These are phyloP conservation scores for Drosophila saltans DNA, from an alignment of 1,140 invertebrate species.

Conservation along the genomic window DNA sequence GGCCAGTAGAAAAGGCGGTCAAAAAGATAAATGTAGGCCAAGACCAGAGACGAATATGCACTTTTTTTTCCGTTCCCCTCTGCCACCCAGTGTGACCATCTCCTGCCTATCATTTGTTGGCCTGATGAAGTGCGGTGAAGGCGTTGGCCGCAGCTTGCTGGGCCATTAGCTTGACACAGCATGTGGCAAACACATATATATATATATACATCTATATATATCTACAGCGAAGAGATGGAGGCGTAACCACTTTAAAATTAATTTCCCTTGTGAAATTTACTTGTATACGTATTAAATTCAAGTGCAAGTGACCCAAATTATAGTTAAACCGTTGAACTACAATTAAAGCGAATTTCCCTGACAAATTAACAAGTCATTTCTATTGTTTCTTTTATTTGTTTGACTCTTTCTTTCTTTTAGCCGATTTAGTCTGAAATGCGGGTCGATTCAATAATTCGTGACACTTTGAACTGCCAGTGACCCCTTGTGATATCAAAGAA, in stretches of 20 bases:
- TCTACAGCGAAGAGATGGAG: neutral
- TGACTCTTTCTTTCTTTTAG: neutral
- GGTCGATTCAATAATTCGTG: slow-evolving; percentile 28
- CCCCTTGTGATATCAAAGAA: slow-evolving; percentile 2
- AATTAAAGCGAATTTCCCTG: neutral
- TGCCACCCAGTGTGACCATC: slow-evolving; percentile 15
- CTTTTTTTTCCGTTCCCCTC: slow-evolving; percentile 23
- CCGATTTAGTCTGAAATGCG: slow-evolving; percentile 30
- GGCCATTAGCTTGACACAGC: slow-evolving; percentile 41
- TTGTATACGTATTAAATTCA: slow-evolving; percentile 24
- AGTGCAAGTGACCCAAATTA: slow-evolving; percentile 22
- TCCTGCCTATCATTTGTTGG: slow-evolving; percentile 43
- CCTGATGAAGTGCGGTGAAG: slow-evolving; percentile 47
- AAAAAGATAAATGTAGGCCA: slow-evolving; percentile 58
- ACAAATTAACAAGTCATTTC: slow-evolving; percentile 13
- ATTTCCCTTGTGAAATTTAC: slow-evolving; percentile 58
- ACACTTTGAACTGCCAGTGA: slow-evolving; percentile 27
- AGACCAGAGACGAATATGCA: slow-evolving; percentile 56
- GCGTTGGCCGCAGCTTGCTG: slow-evolving; percentile 55
- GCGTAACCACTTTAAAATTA: slow-evolving; percentile 55
- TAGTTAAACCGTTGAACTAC: slow-evolving; percentile 21
- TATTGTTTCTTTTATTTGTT: neutral
- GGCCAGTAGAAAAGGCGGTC: slow-evolving; percentile 23
- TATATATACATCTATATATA: neutral
- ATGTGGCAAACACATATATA: neutral